Conservation (phyloP, 2,113 vertebrate species). For the Struthidea cinerea region DNA sequence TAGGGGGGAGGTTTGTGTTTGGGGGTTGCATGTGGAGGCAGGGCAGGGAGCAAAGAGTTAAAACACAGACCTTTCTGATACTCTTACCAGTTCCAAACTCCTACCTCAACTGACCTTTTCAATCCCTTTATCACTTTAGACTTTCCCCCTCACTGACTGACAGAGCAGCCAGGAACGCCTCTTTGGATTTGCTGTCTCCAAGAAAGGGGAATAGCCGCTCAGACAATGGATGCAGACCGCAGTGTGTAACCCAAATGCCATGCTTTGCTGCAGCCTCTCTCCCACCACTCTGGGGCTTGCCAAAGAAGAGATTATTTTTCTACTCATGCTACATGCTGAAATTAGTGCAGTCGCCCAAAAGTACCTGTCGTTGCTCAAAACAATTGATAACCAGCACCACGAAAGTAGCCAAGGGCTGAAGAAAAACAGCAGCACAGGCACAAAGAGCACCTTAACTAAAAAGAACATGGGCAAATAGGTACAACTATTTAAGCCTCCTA, state of each 20-base stretch:
- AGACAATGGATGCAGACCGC: background rate
- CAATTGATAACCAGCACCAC: background rate
- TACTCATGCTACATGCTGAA: background rate
- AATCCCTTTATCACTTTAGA: background rate
- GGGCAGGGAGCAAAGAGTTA: background rate
- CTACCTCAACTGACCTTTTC: background rate
- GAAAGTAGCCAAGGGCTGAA: background rate
- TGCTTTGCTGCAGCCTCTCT: background rate
- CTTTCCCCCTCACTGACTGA: background rate
- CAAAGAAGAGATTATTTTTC: background rate
- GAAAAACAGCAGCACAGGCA: background rate
- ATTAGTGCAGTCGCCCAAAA: background rate
- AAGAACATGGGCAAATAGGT: background rate
- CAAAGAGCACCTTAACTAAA: background rate
- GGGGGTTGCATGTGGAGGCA: rapidly evolving
- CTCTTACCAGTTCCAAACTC: background rate
- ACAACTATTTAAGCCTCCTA: background rate
- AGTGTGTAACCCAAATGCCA: background rate
- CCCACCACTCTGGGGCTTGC: background rate
- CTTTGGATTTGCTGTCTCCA: background rate
- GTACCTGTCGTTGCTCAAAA: background rate
- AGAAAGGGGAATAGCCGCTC: background rate
- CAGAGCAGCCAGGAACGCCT: background rate
- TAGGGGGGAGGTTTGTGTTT: background rate
- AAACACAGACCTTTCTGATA: background rate